A percentile compares a stretch with the other conserved stretches of the same genome.
These are phyloP conservation scores for Samia ricini DNA, from an alignment of 1,140 invertebrate species.

Conservation along the genomic window DNA sequence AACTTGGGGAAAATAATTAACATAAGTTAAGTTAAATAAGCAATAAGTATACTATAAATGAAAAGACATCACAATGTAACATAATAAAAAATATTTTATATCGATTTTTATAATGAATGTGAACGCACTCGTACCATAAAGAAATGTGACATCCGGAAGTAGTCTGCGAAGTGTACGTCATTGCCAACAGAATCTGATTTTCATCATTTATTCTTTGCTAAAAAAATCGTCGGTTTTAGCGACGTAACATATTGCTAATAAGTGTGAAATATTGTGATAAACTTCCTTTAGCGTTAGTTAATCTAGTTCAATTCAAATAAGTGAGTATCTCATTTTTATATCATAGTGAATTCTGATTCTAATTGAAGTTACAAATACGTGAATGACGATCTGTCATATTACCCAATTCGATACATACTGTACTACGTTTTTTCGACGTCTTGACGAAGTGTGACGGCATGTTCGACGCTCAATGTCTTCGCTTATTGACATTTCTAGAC, in stretches of 20 bases:
- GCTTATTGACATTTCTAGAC: slow-evolving; percentile 22
- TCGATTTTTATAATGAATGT: too few relatives aligned
- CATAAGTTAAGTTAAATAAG: too few relatives aligned
- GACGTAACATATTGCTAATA: slow-evolving; percentile 63
- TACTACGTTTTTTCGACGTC: slow-evolving; percentile 42
- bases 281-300: slow-evolving; percentile 65
- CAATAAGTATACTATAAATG: too few relatives aligned
- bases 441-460: slow-evolving; percentile 29
- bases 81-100: not conserved
- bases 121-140: not conserved
- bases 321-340: slow-evolving; percentile 58
- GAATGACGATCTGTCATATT: slow-evolving; percentile 70
- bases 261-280: slow-evolving; percentile 67
- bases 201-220: slow-evolving; percentile 45
- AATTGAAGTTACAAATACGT: slow-evolving; percentile 53
- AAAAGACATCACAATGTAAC: too few relatives aligned
- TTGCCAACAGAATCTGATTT: slow-evolving; percentile 73
- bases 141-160: slow-evolving; percentile 54
- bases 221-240: slow-evolving; percentile 60
- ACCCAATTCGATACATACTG: slow-evolving; percentile 62
- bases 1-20: too few relatives aligned
- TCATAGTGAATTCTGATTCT: slow-evolving; percentile 37
- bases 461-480: slow-evolving; percentile 22
- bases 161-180: slow-evolving; percentile 54
- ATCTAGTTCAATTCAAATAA: slow-evolving; percentile 70